Evolutionary conservation across 2,113 vertebrate species (phyloP).

Genomic region (Desmodus rotundus): DNA sequence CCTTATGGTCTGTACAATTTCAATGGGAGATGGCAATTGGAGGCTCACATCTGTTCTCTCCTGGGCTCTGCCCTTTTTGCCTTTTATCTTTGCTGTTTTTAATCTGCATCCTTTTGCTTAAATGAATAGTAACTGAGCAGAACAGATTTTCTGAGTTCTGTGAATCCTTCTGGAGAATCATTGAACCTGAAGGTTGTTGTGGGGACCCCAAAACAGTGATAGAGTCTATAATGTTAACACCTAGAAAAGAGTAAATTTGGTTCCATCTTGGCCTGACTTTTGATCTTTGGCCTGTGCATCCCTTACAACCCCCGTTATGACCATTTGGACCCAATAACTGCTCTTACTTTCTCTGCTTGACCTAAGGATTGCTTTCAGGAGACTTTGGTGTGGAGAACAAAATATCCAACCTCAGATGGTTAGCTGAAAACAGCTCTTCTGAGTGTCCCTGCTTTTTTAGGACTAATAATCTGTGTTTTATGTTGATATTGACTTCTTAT

Average conservation of each 20-base stretch:
- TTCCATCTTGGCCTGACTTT: neutral
- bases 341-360: neutral
- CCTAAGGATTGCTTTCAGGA: neutral
- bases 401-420: neutral
- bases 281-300: neutral
- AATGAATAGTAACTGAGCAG: neutral
- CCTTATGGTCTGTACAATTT: neutral
- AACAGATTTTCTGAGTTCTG: neutral
- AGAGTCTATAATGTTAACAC: neutral
- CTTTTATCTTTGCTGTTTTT: neutral
- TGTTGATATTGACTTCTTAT: neutral
- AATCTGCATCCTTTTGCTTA: neutral
- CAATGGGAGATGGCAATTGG: too few relatives aligned
- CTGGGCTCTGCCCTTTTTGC: neutral
- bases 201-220: neutral
- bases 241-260: neutral
- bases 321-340: neutral
- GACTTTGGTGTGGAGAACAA: neutral
- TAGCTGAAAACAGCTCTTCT: neutral
- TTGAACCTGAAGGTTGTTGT: neutral
- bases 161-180: neutral
- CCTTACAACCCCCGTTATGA: neutral
- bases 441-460: neutral
- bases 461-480: neutral
- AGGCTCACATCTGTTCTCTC: neutral